Percentiles rank a stretch among this genome's conserved stretches.
These are phyloP conservation scores for Pissodes strobi DNA, from an alignment of 1,140 invertebrate species.

Conservation along the genomic window DNA sequence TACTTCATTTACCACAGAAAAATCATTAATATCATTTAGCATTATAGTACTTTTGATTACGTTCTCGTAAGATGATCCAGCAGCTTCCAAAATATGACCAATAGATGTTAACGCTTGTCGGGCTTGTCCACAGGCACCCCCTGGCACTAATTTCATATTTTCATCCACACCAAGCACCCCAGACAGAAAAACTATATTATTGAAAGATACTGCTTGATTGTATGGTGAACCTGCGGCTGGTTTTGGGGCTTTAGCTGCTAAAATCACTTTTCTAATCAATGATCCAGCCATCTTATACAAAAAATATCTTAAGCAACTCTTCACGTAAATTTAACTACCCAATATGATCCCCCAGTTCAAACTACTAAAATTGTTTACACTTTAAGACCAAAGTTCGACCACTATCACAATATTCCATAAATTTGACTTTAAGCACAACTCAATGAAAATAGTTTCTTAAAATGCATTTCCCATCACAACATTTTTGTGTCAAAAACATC, in stretches of 20 bases:
- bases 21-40: conserved; percentile 80
- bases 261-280: conserved; percentile 18
- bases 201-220: conserved; percentile 82
- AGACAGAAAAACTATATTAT: conserved; percentile 83
- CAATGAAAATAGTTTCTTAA: too few species aligned
- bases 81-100: conserved; percentile 73
- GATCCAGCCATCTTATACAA: conserved; percentile 19
- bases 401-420: too few species aligned
- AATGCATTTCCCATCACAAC: too few species aligned
- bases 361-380: not conserved
- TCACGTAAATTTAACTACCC: not conserved
- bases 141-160: conserved; percentile 71
- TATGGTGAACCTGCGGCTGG: conserved; percentile 13
- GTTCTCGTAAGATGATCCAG: conserved; percentile 71
- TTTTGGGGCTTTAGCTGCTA: conserved; percentile 26
- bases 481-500: too few species aligned
- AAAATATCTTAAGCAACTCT: too few species aligned
- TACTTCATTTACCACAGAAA: conserved; percentile 77
- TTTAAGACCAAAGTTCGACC: not conserved
- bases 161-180: conserved; percentile 81
- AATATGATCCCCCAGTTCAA: not conserved
- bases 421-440: too few species aligned
- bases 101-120: conserved; percentile 79
- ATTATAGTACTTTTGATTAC: conserved; percentile 87
- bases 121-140: conserved; percentile 73